Evolutionary conservation across 2,888 invertebrate species (phyloP).

Genomic region (Ormyrus labotus): DNA sequence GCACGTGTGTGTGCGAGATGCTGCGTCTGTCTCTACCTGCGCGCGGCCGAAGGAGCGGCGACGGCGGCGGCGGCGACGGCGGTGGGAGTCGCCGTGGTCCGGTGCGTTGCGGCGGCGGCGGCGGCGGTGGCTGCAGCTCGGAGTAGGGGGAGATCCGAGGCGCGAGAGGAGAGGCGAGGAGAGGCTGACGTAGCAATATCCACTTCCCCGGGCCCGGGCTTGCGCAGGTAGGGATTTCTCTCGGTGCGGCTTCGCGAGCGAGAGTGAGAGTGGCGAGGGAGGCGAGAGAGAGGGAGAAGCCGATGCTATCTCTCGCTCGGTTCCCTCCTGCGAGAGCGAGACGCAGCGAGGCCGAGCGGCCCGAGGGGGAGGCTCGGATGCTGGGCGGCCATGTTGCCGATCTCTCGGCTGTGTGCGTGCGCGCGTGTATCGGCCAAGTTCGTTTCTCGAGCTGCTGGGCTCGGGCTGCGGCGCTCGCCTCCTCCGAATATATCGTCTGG

Average conservation of each 20-base stretch:
- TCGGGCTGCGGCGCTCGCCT: constrained; percentile 35
- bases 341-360: constrained; percentile 35
- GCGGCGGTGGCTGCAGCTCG: constrained; percentile 6
- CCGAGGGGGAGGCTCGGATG: constrained; percentile 72
- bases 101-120: constrained; percentile 20
- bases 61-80: constrained; percentile 73
- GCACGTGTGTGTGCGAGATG: no score
- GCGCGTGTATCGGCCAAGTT: constrained; percentile 27
- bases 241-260: neutral
- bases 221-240: constrained; percentile 51
- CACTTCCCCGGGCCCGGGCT: neutral
- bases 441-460: constrained; percentile 29
- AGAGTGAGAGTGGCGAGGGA: constrained; percentile 50
- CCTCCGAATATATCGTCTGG: constrained; percentile 52
- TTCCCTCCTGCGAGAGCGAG: constrained; percentile 46
- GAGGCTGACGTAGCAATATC: constrained; percentile 48
- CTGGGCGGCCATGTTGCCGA: constrained; percentile 84
- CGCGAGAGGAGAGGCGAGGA: constrained; percentile 36
- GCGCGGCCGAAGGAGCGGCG: neutral
- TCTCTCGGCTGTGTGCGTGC: constrained; percentile 72
- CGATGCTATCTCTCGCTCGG: constrained; percentile 26
- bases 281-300: constrained; percentile 31
- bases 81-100: constrained; percentile 78
- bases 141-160: constrained; percentile 57
- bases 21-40: neutral